These are phyloP conservation scores for Pandion haliaetus DNA, from an alignment of 2,113 vertebrate species.

Conservation along the genomic window DNA sequence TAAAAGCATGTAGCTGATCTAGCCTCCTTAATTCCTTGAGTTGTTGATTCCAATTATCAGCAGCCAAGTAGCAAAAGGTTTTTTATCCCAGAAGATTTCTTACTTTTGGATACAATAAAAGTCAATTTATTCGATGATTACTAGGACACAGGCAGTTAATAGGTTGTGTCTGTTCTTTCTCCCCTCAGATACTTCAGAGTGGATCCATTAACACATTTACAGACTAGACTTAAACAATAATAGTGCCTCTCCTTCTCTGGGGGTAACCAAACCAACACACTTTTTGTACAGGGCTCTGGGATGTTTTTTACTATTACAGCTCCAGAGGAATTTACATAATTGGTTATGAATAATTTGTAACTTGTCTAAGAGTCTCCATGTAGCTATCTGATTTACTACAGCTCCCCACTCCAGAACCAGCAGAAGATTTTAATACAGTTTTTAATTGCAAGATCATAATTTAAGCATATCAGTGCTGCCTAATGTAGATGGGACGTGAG, in stretches of 20 bases:
- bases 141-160: constrained; percentile 61
- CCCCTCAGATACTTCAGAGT: constrained; percentile 53
- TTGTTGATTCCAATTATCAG: constrained; percentile 66
- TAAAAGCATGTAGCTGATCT: constrained; percentile 62
- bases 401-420: constrained; percentile 28
- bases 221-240: constrained; percentile 66
- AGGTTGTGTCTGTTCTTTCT: constrained; percentile 47
- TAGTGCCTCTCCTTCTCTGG: constrained; percentile 55
- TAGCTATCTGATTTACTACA: constrained; percentile 63
- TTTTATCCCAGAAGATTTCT: constrained; percentile 62
- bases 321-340: constrained; percentile 65
- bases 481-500: neutral
- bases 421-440: constrained; percentile 56
- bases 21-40: constrained; percentile 50
- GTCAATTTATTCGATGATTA: constrained; percentile 66
- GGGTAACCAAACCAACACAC: constrained; percentile 56
- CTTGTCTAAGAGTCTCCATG: constrained; percentile 57
- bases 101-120: constrained; percentile 66
- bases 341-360: constrained; percentile 70
- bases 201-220: constrained; percentile 68
- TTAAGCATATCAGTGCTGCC: constrained; percentile 25
- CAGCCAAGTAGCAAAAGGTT: constrained; percentile 53
- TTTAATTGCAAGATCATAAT: constrained; percentile 62
- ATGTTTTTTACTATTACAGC: constrained; percentile 52
- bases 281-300: constrained; percentile 45